These are phyloP conservation scores for Microtus richardsoni DNA, from an alignment of 2,113 vertebrate genomes.

Conservation along the genomic window DNA sequence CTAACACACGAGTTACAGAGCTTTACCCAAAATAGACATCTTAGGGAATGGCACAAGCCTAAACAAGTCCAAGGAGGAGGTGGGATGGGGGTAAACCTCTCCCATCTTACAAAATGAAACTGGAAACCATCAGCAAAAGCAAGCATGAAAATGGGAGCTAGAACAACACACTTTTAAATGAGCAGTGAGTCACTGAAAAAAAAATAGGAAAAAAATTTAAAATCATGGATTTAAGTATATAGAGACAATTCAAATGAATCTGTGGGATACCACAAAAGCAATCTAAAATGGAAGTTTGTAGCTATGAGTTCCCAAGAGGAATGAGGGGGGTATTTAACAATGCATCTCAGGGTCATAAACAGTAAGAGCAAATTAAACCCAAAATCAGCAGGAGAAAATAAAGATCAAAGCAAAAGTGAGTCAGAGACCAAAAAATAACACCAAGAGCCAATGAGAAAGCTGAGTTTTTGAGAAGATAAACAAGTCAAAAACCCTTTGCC, in stretches of 20 bases:
- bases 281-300: not conserved
- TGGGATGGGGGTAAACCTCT: not conserved
- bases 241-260: not conserved
- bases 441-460: not conserved
- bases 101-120: not conserved
- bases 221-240: not conserved
- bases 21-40: not conserved
- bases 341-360: not conserved
- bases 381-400: not conserved
- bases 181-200: not conserved
- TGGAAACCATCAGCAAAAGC: not conserved
- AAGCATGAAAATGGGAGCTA: not conserved
- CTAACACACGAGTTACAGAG: not conserved
- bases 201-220: not conserved
- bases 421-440: not conserved
- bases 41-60: not conserved
- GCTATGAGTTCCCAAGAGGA: not conserved
- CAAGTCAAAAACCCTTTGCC: not conserved
- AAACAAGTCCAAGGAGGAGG: not conserved
- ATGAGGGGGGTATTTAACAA: not conserved
- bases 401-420: not conserved
- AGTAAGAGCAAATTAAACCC: not conserved
- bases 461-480: not conserved
- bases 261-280: not conserved
- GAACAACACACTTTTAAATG: not conserved